phyloP scores from a whole-genome alignment of 2,888 invertebrate genomes.

The Spicauda simplicius region DNA sequence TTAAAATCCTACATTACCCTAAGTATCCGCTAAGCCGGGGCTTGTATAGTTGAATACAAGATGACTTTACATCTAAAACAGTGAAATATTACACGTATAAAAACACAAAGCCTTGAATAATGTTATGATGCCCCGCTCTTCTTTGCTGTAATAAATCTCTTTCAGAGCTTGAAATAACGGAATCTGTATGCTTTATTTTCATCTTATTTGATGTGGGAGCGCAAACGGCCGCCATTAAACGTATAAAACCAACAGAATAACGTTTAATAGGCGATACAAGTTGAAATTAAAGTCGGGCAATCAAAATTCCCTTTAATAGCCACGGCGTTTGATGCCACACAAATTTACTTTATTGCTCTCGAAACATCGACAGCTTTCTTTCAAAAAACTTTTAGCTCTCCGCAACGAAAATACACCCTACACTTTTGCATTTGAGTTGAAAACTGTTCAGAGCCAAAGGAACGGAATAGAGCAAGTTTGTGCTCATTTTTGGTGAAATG shows the following conservation, averaged over 20 bases:
- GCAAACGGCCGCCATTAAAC: conserved; percentile 16
- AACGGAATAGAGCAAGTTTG: conserved; percentile 3
- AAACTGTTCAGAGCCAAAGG: conserved; percentile 1
- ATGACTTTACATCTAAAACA: conserved; percentile 28
- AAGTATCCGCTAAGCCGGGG: not conserved
- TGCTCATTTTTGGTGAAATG: conserved; percentile 28
- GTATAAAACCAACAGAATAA: conserved; percentile 36
- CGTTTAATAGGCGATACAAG: conserved; percentile 45
- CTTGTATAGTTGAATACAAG: conserved; percentile 5
- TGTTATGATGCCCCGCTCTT: conserved; percentile 30
- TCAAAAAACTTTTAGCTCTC: conserved; percentile 21
- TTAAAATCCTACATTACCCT: not conserved
- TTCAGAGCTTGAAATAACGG: conserved; percentile 29
- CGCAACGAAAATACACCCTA: conserved; percentile 17
- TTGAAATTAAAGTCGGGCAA: conserved; percentile 45
- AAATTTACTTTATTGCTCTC: conserved; percentile 52
- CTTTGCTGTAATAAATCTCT: conserved; percentile 32
- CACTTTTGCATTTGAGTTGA: conserved; percentile 8
- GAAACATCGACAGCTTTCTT: conserved; percentile 46
- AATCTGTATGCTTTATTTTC: conserved; percentile 32
- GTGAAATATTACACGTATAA: conserved; percentile 34
- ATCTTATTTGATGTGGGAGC: conserved; percentile 30
- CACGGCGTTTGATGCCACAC: conserved; percentile 46
- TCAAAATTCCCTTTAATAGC: conserved; percentile 48
- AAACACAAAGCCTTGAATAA: conserved; percentile 33